Evolutionary conservation across 2,888 invertebrate species (phyloP).

Genomic region (Malacosoma neustria): DNA sequence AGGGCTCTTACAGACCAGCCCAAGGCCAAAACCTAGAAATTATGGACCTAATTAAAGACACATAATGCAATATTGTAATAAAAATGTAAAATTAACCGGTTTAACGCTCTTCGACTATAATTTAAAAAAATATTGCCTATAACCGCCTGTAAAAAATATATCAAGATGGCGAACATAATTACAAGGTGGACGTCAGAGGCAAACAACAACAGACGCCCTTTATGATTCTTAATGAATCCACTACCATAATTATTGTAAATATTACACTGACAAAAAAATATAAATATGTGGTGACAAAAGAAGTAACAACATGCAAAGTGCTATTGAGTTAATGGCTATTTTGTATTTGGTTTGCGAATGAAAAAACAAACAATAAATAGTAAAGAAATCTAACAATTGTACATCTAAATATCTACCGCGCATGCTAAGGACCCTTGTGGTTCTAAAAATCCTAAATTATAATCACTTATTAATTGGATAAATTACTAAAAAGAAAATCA

Average conservation of each 20-base stretch:
- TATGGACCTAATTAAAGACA: slow-evolving; percentile 32
- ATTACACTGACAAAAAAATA: slow-evolving; percentile 31
- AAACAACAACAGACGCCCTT: slow-evolving; percentile 32
- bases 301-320: slow-evolving; percentile 34
- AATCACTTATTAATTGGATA: too few species aligned
- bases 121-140: slow-evolving; percentile 1
- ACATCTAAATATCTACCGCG: too few species aligned
- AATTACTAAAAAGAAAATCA: too few species aligned
- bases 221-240: slow-evolving; percentile 36
- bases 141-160: slow-evolving; percentile 6
- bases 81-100: slow-evolving; percentile 39
- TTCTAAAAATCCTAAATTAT: too few species aligned
- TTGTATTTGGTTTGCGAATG: slow-evolving; percentile 56
- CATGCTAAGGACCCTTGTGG: too few species aligned
- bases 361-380: too few species aligned
- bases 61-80: slow-evolving; percentile 31
- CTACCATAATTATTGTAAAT: slow-evolving; percentile 56
- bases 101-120: slow-evolving; percentile 18
- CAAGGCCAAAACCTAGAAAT: slow-evolving; percentile 27
- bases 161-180: slow-evolving; percentile 5
- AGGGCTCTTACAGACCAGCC: slow-evolving; percentile 14
- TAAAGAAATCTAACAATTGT: too few species aligned
- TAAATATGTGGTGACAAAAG: slow-evolving; percentile 28
- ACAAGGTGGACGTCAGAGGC: slow-evolving; percentile 18
- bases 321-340: slow-evolving; percentile 54